Evolutionary conservation across 1,140 invertebrate genomes (phyloP).

Genomic region (Nebria ingens): DNA sequence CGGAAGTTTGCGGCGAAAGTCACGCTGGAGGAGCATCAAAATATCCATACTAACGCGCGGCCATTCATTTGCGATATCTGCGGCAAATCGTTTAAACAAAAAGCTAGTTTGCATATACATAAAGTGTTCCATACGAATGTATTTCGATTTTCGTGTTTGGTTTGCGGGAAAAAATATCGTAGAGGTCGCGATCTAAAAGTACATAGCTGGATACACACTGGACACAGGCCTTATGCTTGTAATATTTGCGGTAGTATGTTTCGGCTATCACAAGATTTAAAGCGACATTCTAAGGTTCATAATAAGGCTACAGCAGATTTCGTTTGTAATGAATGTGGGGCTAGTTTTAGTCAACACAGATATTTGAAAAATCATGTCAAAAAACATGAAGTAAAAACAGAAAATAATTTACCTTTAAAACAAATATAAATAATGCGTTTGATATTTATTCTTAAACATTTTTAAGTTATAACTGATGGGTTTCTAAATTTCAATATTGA

Average conservation of each 20-base stretch:
- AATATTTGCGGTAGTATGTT: conserved; percentile 20
- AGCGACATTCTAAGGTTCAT: conserved; percentile 22
- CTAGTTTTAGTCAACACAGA: conserved; percentile 22
- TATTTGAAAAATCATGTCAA: conserved; percentile 23
- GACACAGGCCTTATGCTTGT: conserved; percentile 31
- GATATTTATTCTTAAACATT: too few relatives aligned
- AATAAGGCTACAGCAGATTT: conserved; percentile 5
- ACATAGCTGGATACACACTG: conserved; percentile 40
- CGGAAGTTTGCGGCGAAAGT: conserved; percentile 40
- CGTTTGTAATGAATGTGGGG: conserved; percentile 20
- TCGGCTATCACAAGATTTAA: conserved; percentile 21
- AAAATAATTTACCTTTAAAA: not conserved
- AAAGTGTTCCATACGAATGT: conserved; percentile 96
- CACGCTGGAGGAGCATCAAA: conserved; percentile 49
- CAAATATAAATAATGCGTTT: not conserved
- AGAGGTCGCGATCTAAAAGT: conserved; percentile 23
- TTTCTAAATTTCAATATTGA: too few relatives aligned
- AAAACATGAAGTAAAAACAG: conserved; percentile 13
- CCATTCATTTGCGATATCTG: conserved; percentile 54
- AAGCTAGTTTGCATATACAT: conserved; percentile 69
- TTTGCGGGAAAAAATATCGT: conserved; percentile 46
- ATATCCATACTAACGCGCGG: conserved; percentile 51
- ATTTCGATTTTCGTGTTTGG: conserved; percentile 90
- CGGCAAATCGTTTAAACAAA: conserved; percentile 31
- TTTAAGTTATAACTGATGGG: too few relatives aligned